Conservation (phyloP, 1,140 invertebrate genomes). For the Trachymyrmex cornetzi region DNA sequence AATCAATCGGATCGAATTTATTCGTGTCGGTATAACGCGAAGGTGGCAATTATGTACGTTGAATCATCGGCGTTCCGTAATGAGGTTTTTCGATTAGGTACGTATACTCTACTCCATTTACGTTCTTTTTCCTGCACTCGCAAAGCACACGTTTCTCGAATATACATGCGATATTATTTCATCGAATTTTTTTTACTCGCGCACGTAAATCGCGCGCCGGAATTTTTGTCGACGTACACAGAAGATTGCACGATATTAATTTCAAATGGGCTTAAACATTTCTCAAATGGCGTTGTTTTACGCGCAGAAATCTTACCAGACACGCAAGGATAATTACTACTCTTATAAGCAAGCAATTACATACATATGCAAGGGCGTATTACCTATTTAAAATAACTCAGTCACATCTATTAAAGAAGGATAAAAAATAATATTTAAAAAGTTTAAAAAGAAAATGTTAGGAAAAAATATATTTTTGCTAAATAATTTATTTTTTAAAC, state of each 20-base stretch:
- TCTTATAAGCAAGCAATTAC: conserved; percentile 16
- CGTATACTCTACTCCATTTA: background rate
- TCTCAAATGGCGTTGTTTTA: conserved; percentile 33
- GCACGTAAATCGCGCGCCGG: conserved; percentile 36
- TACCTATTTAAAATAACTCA: conserved; percentile 1
- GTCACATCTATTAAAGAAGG: background rate
- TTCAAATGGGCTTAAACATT: conserved; percentile 16
- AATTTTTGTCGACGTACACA: background rate
- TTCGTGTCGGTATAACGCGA: conserved; percentile 30
- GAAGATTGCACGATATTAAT: conserved; percentile 54
- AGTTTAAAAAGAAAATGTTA: background rate
- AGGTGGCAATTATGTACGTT: conserved; percentile 39
- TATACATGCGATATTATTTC: conserved; percentile 37
- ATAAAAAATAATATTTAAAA: background rate
- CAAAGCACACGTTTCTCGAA: background rate
- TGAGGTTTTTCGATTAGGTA: conserved; percentile 45
- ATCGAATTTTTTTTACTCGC: conserved; percentile 25
- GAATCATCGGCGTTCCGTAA: conserved; percentile 41
- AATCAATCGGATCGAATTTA: conserved; percentile 11
- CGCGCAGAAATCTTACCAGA: background rate
- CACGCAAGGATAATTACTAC: conserved; percentile 26
- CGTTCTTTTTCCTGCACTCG: background rate
- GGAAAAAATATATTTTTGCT: background rate
- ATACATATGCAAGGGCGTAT: background rate
- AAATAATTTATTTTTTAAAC: background rate